Conservation (phyloP, 2,113 vertebrate genomes). For the Nannospalax galili region DNA sequence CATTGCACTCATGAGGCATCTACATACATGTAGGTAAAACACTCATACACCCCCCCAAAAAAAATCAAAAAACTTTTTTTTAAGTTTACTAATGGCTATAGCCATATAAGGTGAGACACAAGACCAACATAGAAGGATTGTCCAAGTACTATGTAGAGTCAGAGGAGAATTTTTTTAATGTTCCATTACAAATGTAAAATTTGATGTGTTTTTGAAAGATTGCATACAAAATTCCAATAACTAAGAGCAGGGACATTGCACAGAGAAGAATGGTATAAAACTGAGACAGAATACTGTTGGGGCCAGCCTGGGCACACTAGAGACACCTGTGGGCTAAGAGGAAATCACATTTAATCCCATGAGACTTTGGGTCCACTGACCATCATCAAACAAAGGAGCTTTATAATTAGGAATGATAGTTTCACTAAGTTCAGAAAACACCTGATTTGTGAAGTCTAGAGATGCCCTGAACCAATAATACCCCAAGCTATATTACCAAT, state of each 20-base stretch:
- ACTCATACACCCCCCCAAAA: too few relatives aligned
- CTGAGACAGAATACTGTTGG: background rate
- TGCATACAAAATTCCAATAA: background rate
- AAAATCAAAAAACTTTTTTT: too few relatives aligned
- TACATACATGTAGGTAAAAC: too few relatives aligned
- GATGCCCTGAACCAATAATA: background rate
- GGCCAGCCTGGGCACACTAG: background rate
- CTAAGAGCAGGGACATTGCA: background rate
- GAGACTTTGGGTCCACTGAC: background rate
- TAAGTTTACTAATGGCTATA: background rate
- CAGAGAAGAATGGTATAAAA: background rate
- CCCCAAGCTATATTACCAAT: background rate
- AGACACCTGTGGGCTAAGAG: background rate
- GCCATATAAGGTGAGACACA: background rate
- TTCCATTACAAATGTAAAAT: background rate
- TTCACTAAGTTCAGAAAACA: conserved; percentile 48
- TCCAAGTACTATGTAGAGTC: background rate
- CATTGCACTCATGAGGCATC: too few relatives aligned
- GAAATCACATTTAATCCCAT: background rate
- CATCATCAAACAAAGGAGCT: background rate
- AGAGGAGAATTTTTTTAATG: background rate
- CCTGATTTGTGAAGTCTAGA: conserved; percentile 14
- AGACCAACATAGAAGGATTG: background rate
- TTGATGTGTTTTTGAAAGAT: background rate
- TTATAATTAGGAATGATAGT: background rate